Percentiles rank a stretch among this genome's conserved stretches.
phyloP scores from a whole-genome alignment of 2,888 invertebrate species.

The Callimorpha dominula region DNA sequence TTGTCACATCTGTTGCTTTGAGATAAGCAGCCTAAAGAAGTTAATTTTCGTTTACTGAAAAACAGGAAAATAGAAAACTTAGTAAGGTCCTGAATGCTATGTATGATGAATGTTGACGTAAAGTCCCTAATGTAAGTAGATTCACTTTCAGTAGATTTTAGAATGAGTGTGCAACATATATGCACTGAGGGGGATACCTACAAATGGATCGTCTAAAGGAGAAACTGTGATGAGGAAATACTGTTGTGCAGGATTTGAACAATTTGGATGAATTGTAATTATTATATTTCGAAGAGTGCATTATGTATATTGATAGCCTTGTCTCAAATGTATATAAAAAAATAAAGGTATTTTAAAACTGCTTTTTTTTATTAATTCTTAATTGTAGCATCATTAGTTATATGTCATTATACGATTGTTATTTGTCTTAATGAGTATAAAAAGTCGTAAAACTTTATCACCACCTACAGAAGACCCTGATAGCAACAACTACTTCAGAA shows the following conservation, averaged over 20 bases:
- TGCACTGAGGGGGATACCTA: background rate
- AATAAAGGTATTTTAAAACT: background rate
- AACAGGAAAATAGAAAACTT: background rate
- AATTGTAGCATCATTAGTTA: background rate
- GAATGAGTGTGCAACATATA: background rate
- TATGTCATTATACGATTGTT: background rate
- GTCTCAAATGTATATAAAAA: background rate
- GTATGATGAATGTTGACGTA: background rate
- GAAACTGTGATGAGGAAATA: background rate
- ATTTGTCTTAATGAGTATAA: background rate
- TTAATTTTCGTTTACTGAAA: background rate
- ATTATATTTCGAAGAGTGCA: background rate
- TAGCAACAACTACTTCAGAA: conserved; percentile 21
- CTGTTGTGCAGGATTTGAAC: background rate
- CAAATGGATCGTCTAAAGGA: background rate
- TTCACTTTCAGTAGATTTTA: too few species aligned
- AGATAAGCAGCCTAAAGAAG: too few species aligned
- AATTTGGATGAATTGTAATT: too few species aligned
- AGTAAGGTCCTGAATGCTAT: too few species aligned
- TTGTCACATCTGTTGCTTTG: too few species aligned
- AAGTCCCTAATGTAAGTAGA: background rate
- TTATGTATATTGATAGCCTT: background rate
- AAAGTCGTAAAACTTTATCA: background rate
- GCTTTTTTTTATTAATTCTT: background rate
- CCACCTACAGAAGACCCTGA: conserved; percentile 5